phyloP scores from a whole-genome alignment of 2,888 invertebrate genomes.

The Eudemis profundana region DNA sequence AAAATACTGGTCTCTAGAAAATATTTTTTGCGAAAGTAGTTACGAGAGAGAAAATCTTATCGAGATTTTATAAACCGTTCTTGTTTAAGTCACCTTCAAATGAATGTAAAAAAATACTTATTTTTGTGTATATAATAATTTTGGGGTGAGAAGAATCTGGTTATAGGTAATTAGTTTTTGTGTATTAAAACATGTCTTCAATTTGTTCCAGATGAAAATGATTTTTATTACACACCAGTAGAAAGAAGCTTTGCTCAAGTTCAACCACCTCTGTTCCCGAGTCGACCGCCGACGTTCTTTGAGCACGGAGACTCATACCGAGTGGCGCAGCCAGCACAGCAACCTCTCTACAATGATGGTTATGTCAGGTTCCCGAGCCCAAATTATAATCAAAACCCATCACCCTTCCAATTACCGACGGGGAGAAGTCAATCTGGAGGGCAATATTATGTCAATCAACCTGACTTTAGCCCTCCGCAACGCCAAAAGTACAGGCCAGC shows the following conservation, averaged over 20 bases:
- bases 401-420: constrained; percentile 79
- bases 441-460: constrained; percentile 80
- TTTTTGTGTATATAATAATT: too few species aligned
- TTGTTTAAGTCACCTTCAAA: too few species aligned
- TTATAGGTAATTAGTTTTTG: too few species aligned
- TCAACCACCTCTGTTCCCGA: constrained; percentile 78
- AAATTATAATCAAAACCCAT: constrained; percentile 80
- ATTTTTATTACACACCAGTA: constrained; percentile 79
- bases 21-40: neutral
- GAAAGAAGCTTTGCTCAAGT: constrained; percentile 84
- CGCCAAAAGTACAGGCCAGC: constrained; percentile 75
- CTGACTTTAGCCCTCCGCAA: constrained; percentile 71
- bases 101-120: neutral
- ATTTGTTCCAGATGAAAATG: constrained; percentile 78
- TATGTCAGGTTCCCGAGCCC: constrained; percentile 76
- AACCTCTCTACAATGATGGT: constrained; percentile 71
- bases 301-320: constrained; percentile 74
- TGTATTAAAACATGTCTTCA: neutral
- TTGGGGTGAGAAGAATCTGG: too few species aligned
- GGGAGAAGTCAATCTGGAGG: constrained; percentile 79
- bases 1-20: neutral
- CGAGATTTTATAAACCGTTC: neutral
- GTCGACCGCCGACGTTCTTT: constrained; percentile 69
- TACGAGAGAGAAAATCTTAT: neutral
- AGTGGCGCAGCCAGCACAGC: constrained; percentile 66